Conservation (phyloP, 2,888 invertebrate species). For the Troides aeacus region DNA sequence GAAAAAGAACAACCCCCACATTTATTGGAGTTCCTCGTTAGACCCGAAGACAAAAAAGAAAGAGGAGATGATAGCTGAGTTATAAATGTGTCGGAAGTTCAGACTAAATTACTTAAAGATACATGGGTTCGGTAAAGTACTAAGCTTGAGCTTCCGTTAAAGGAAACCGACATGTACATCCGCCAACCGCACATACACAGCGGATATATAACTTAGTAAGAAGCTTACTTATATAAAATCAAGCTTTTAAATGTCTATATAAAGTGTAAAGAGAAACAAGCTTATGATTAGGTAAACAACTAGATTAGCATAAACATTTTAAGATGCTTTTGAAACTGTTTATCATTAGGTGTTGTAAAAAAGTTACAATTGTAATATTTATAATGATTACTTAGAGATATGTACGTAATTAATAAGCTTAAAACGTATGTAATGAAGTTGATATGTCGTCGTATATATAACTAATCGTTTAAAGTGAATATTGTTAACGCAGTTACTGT, state of each 20-base stretch:
- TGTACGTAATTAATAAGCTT: background rate
- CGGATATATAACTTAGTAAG: no score
- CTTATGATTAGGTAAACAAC: constrained; percentile 43
- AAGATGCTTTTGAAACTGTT: constrained; percentile 7
- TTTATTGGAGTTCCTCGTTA: no score
- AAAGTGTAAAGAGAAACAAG: constrained; percentile 38
- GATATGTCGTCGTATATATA: background rate
- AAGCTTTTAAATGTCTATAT: constrained; percentile 12
- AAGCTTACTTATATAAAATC: background rate
- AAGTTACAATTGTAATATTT: constrained; percentile 7
- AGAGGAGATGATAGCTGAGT: no score
- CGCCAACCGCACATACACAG: no score
- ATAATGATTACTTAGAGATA: constrained; percentile 2
- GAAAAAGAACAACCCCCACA: no score
- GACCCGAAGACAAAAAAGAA: no score
- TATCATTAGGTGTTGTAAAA: background rate
- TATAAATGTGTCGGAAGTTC: no score
- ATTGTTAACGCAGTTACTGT: constrained; percentile 42
- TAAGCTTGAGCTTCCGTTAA: no score
- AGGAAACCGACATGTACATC: no score
- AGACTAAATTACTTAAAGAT: no score
- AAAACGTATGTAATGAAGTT: background rate
- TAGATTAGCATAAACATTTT: constrained; percentile 16
- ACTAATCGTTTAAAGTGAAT: constrained; percentile 4
- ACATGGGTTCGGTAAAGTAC: no score